Base-by-base conservation (phyloP, 2,888 invertebrate genomes). In the Nemoura dubitans region DNA sequence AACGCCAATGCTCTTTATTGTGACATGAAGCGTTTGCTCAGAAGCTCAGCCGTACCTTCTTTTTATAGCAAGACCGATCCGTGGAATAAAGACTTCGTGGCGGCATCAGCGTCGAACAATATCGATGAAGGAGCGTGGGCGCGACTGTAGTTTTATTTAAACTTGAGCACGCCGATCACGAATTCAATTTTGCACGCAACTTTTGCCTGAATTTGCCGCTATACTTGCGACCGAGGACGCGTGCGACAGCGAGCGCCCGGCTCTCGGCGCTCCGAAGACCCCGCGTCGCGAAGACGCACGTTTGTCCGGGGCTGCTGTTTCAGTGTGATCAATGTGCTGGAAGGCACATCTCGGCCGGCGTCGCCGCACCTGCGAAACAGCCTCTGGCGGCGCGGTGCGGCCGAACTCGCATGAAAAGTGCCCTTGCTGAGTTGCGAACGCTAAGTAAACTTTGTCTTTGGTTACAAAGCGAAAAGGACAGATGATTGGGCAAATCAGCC, bases 101-200 rank as follows among this genome's bases (percentile, higher is more conserved):
- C 36, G 36, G 36, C 36, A 36, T 6, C 59, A 16, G 2, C 21
- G 59, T 59, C 59, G 10, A 21, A 59, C 59, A 59, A 59, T 59
- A 14, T 14, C 59, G 59, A 21, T 21, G 59, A 21, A 10, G 14
- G 21, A 10, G 59, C 59, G 59, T 2, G 16, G 59, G 1, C 6
- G 21, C 16, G 16, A 10, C 10, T 59, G 59, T 59, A 59, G 1
- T 59, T 59, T 59, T 59, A 59, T 59, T 59, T 21, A 7, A 10
- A n/a, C 28, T 78, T 78, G 0, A 10, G 16, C 10, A 78, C 78
- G 27, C 78, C 27, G 78, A 27, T 78, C 78, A 78, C 78, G 78
- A 26, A 21, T 78, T 78, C 78, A 78, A 78, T 78, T 78, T 78
- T 78, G 28, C 78, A 28, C 78, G 28, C 78, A 27, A 27, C 78